Evolutionary conservation across 2,888 invertebrate genomes (phyloP), one percentile per base, ranked within the genome.

Genomic region (Malthinus seriepunctatus): DNA sequence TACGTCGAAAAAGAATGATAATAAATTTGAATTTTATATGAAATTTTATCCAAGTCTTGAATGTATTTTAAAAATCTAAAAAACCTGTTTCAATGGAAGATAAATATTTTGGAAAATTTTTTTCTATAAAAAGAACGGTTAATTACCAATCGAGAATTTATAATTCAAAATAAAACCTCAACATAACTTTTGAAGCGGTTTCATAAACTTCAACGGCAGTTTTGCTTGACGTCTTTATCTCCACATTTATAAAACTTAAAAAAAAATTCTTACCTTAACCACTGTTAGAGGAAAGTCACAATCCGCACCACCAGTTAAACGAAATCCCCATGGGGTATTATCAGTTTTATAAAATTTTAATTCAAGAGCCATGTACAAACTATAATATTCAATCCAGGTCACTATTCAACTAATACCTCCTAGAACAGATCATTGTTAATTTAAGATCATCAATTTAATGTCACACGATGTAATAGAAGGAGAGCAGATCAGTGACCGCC

Each of bases 311-410:
- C 91, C 91, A 63, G 86, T 84, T 59, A 92, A 79, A 54, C 90
- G 83, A 77, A 92, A 91, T 50, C 91, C 91, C 91, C 91, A 92
- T 49, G 87, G 83, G 59, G 85, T 84, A 59, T 82, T 84, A 64
- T 85, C 85, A 55, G 83, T 81, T 78, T 79, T 85, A 70, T 79
- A 84, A 76, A 85, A 83, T 76, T 84, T 86, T 62, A 90, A 82
- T 72, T 87, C 88, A 61, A 86, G 71, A 78, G 87, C 87, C 89
- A 89, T 89, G 79, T 81, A 58, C 45, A 42, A n/a, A 14, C 33
- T 50, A 51, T 47, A 58, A 61, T 45, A 57, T 60, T 57, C 60
- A 66, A 69, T 67, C 61, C 66, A 62, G 69, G 68, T 67, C 68
- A 69, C 67, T 58, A 61, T 62, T 56, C 59, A 63, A 59, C 47